phyloP scores from a whole-genome alignment of 2,888 invertebrate species.

The Petrolisthes manimaculis region DNA sequence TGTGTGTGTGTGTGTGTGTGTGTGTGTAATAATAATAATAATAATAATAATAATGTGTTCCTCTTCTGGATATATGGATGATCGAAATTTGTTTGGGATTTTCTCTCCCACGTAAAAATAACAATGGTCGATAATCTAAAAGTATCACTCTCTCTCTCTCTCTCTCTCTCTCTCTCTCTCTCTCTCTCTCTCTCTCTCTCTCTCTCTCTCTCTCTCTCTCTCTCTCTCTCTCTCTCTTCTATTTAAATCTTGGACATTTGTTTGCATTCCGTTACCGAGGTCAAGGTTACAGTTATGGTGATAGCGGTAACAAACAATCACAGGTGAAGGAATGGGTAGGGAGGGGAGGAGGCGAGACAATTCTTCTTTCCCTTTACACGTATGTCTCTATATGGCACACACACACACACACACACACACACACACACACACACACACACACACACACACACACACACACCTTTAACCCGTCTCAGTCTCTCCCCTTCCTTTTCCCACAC shows the following conservation, averaged over 20 bases:
- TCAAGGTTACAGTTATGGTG: too few species aligned
- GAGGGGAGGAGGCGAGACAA: not conserved
- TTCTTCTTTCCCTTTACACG: too few species aligned
- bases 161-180: not conserved
- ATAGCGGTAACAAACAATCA: too few species aligned
- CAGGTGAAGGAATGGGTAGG: not conserved
- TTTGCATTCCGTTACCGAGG: too few species aligned
- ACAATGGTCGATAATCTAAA: not conserved
- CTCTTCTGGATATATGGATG: not conserved
- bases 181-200: too few species aligned
- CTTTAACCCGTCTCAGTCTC: not conserved
- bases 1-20: not conserved
- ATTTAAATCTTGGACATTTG: too few species aligned
- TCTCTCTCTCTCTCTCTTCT: too few species aligned
- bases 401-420: too few species aligned
- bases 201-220: too few species aligned
- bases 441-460: slow-evolving; percentile 1
- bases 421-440: slow-evolving; percentile 1
- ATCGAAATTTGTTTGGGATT: not conserved
- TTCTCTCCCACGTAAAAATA: not conserved
- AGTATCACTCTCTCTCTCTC: not conserved
- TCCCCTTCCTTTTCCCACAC: not conserved
- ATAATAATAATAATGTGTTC: not conserved
- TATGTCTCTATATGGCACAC: too few species aligned
- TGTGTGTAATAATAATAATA: not conserved